These are phyloP conservation scores for Donacobius atricapilla DNA, from an alignment of 2,113 vertebrate genomes.

Conservation along the genomic window DNA sequence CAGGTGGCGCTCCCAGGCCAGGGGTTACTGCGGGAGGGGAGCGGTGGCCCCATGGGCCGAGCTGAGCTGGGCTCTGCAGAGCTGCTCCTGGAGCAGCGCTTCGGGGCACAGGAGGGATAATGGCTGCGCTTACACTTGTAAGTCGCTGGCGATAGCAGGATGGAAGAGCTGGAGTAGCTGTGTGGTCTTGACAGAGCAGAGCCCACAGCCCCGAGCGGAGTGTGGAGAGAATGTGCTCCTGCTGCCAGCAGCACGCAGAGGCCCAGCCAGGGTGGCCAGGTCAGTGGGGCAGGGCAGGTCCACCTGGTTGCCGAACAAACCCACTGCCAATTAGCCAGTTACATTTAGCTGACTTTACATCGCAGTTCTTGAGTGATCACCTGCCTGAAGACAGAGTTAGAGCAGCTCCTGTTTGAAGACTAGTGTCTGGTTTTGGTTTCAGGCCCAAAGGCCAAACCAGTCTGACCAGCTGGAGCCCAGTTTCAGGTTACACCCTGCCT, in stretches of 20 bases:
- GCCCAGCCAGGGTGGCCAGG: neutral
- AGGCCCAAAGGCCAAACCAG: constrained; percentile 53
- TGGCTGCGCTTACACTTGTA: neutral
- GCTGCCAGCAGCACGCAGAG: accelerated
- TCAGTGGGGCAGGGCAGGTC: neutral
- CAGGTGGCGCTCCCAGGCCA: neutral
- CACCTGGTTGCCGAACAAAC: neutral
- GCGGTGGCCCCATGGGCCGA: accelerated
- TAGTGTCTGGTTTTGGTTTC: constrained; percentile 4
- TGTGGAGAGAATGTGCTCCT: accelerated
- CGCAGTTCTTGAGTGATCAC: neutral
- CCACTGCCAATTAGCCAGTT: neutral
- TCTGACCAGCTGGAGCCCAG: constrained; percentile 48
- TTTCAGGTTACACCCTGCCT: constrained; percentile 58
- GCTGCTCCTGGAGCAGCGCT: neutral
- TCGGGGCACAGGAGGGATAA: too few relatives aligned
- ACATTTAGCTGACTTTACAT: neutral
- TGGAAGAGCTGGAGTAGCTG: neutral
- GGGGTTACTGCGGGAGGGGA: too few relatives aligned
- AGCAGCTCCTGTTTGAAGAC: neutral
- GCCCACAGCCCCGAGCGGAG: neutral
- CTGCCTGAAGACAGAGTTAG: neutral
- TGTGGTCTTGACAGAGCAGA: neutral
- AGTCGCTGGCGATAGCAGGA: neutral
- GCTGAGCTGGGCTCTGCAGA: neutral